phyloP scores from a whole-genome alignment of 2,888 invertebrate genomes.

The Tipula helvola region DNA sequence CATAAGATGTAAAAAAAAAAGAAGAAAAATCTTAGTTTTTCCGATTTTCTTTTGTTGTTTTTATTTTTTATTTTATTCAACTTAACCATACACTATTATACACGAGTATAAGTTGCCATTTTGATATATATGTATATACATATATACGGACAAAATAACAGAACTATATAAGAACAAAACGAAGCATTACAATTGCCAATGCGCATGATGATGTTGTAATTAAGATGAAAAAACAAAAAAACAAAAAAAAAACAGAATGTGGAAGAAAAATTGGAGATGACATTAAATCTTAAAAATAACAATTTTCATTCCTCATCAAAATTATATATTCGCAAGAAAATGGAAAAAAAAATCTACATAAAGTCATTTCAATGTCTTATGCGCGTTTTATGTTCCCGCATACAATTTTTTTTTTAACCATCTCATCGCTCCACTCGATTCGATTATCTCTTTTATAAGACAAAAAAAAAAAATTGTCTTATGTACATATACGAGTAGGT shows the following conservation, averaged over 20 bases:
- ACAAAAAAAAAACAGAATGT: no score
- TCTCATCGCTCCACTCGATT: neutral
- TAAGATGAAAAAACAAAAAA: neutral
- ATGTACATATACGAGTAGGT: neutral
- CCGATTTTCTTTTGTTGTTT: neutral
- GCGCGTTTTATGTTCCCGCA: neutral
- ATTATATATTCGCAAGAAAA: neutral
- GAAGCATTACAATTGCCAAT: slow-evolving; percentile 6
- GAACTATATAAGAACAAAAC: neutral
- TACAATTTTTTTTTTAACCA: neutral
- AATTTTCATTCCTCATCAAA: slow-evolving; percentile 4
- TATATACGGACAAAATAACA: neutral
- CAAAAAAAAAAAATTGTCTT: neutral
- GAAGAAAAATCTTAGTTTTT: neutral
- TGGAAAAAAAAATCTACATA: neutral
- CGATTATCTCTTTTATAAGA: neutral
- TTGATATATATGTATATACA: neutral
- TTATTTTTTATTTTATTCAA: neutral
- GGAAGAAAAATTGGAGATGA: slow-evolving; percentile 6
- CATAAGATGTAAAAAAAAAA: neutral
- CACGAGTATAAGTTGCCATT: neutral
- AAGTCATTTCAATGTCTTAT: slow-evolving; percentile 7
- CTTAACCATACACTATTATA: neutral
- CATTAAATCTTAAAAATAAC: slow-evolving; percentile 7
- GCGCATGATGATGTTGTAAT: slow-evolving; percentile 10